These are phyloP conservation scores for Ianthella basta DNA, from an alignment of 37 sponge, comb jelly and placozoan genomes.

Conservation along the genomic window DNA sequence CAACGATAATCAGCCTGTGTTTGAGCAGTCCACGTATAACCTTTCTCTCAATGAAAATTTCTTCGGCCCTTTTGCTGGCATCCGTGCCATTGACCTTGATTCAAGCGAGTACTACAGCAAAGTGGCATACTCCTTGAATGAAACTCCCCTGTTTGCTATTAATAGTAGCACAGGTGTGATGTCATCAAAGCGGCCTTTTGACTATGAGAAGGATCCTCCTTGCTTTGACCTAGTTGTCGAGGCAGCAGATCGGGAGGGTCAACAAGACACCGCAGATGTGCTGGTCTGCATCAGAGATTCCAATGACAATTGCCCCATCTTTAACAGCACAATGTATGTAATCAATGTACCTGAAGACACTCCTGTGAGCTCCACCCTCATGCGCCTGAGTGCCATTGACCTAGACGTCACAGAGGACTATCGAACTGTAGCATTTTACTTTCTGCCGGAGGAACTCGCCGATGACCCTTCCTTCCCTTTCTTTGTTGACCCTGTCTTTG, in stretches of 20 bases:
- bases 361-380: not conserved
- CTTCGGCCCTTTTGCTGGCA: not conserved
- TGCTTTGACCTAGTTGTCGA: constrained; percentile 26
- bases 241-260: constrained; percentile 50
- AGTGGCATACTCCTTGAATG: constrained; percentile 27
- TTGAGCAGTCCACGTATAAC: constrained; percentile 16
- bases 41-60: constrained; percentile 48
- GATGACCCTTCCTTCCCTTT: not conserved
- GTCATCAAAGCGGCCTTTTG: constrained; percentile 31
- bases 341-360: constrained; percentile 45
- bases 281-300: constrained; percentile 51
- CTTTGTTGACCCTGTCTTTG: not conserved
- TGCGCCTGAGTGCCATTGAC: constrained; percentile 40
- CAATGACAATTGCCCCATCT: constrained; percentile 70
- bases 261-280: constrained; percentile 20
- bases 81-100: constrained; percentile 45
- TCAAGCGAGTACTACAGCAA: constrained; percentile 10
- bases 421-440: not conserved
- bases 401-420: constrained; percentile 24
- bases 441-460: not conserved
- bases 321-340: constrained; percentile 24
- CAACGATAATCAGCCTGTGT: constrained; percentile 42
- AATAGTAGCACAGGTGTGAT: not conserved
- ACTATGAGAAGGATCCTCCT: constrained; percentile 46
- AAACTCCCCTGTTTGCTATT: not conserved